Percentiles rank a stretch among this genome's conserved stretches.
phyloP scores from a whole-genome alignment of 2,797 vertebrate genomes.

The Megaceryle alcyon region DNA sequence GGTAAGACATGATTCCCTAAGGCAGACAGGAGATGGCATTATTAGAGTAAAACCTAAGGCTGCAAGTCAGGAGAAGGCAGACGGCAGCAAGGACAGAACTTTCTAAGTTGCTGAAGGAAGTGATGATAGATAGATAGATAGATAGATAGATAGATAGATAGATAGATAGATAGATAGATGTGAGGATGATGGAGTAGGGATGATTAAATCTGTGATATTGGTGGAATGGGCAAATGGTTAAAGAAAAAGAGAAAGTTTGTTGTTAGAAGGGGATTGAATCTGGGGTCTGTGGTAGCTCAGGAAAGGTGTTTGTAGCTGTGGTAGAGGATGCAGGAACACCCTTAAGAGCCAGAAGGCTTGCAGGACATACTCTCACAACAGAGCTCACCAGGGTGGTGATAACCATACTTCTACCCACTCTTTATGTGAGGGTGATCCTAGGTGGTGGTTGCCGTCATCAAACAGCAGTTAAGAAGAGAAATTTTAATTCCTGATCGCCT shows the following conservation, averaged over 20 bases:
- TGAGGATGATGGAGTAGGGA: neutral
- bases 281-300: neutral
- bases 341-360: neutral
- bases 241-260: neutral
- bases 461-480: neutral
- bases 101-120: neutral
- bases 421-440: neutral
- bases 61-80: neutral
- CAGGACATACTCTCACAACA: neutral
- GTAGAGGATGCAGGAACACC: neutral
- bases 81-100: neutral
- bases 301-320: neutral
- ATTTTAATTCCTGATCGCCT: neutral
- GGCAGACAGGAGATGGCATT: neutral
- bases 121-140: neutral
- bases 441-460: neutral
- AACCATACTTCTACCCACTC: neutral
- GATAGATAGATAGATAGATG: neutral
- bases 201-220: neutral
- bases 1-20: neutral
- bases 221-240: neutral
- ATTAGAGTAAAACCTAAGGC: neutral
- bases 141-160: no score
- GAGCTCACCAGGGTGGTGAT: neutral
- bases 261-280: neutral